These are phyloP conservation scores for Zygogramma bicolorata DNA, from an alignment of 2,888 invertebrate genomes.

Conservation along the genomic window DNA sequence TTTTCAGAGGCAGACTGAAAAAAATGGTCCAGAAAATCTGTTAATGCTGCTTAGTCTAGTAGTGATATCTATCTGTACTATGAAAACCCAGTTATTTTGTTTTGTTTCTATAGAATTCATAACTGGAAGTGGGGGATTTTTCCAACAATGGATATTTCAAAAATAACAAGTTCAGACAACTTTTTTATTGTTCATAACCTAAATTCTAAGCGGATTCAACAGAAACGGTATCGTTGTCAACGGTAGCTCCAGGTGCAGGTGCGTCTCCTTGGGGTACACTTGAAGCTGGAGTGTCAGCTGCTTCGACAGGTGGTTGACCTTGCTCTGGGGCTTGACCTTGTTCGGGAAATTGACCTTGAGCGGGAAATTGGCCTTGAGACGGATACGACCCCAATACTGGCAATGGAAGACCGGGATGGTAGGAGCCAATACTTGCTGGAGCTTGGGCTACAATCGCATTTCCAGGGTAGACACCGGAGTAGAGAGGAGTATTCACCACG, in stretches of 20 bases:
- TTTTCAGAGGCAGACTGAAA: too few species aligned
- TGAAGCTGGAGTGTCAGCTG: constrained; percentile 12
- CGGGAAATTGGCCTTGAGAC: constrained; percentile 19
- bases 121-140: too few species aligned
- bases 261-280: constrained; percentile 41
- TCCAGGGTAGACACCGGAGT: not conserved
- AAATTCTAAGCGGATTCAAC: constrained; percentile 52
- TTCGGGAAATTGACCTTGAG: constrained; percentile 4
- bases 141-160: too few species aligned
- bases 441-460: not conserved
- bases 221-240: constrained; percentile 57
- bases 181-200: not conserved
- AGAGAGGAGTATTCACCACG: not conserved
- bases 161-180: too few species aligned
- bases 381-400: not conserved
- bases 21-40: too few species aligned
- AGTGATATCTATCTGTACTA: too few species aligned
- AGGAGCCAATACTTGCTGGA: constrained; percentile 63
- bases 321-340: constrained; percentile 12
- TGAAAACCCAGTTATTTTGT: too few species aligned
- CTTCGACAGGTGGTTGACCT: constrained; percentile 1
- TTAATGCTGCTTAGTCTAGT: too few species aligned
- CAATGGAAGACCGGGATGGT: constrained; percentile 65
- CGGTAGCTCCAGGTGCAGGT: constrained; percentile 45
- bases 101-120: too few species aligned